These are phyloP conservation scores for Cynodonichthys magdalenae DNA, from an alignment of 2,797 vertebrate genomes.

Conservation along the genomic window DNA sequence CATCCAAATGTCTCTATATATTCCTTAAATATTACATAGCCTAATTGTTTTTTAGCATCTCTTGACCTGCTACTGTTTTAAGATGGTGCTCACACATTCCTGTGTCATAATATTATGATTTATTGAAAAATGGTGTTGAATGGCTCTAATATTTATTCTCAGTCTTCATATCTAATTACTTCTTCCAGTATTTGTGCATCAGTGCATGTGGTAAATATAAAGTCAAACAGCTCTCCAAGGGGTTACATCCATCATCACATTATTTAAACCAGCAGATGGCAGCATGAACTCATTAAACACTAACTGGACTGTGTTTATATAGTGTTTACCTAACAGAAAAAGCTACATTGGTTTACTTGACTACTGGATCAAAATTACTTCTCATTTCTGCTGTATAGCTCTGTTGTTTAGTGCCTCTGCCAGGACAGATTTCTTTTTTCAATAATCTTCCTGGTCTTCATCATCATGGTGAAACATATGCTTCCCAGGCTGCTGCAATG, in stretches of 20 bases:
- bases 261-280: conserved; percentile 72
- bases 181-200: no score
- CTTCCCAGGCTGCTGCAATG: conserved; percentile 52
- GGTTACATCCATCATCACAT: conserved; percentile 23
- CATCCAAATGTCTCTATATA: no score
- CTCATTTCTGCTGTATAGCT: conserved; percentile 19
- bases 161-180: no score
- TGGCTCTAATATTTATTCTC: no score
- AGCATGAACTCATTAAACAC: conserved; percentile 33
- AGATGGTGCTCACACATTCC: no score
- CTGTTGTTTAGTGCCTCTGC: conserved; percentile 39
- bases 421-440: conserved; percentile 45
- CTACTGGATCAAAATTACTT: conserved; percentile 50
- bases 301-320: conserved; percentile 8
- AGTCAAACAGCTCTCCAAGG: conserved; percentile 9
- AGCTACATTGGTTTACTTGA: conserved; percentile 67
- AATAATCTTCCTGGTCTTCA: conserved; percentile 50
- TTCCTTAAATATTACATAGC: no score
- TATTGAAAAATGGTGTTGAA: no score
- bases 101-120: no score
- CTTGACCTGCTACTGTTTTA: no score
- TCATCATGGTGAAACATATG: conserved; percentile 43
- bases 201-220: neutral
- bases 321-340: conserved; percentile 44
- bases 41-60: no score